These are phyloP conservation scores for Trissolcus brochymenae DNA, from an alignment of 2,888 invertebrate species.

Conservation along the genomic window DNA sequence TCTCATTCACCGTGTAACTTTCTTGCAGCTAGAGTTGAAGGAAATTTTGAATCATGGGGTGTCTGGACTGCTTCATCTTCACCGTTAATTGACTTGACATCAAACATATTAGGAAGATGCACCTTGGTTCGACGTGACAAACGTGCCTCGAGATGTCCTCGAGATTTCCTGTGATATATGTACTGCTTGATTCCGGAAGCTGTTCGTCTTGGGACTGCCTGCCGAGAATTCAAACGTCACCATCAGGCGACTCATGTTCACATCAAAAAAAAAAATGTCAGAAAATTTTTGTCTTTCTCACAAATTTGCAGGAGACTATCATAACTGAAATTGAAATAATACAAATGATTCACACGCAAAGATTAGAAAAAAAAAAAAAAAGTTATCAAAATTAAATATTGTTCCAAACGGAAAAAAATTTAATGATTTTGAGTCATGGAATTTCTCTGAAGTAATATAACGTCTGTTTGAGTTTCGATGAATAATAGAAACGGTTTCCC, in stretches of 20 bases:
- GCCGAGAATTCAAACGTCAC: conserved; percentile 46
- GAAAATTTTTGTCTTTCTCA: no score
- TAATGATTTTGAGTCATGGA: no score
- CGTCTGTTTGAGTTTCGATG: no score
- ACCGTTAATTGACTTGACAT: conserved; percentile 69
- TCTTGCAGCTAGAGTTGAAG: conserved; percentile 61
- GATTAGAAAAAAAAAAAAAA: no score
- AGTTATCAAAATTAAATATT: background rate
- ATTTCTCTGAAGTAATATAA: no score
- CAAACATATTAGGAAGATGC: conserved; percentile 37
- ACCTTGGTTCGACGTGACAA: conserved; percentile 37
- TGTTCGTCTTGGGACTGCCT: conserved; percentile 66
- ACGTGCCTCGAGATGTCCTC: conserved; percentile 45
- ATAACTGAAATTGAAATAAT: no score
- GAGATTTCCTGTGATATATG: conserved; percentile 67
- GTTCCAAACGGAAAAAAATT: no score
- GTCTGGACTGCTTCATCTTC: conserved; percentile 61
- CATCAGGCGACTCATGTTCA: conserved; percentile 37
- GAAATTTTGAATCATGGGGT: conserved; percentile 50
- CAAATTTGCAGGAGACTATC: no score
- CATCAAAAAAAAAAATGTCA: no score
- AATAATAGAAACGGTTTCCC: no score
- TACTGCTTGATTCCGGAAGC: conserved; percentile 74
- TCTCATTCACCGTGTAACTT: conserved; percentile 39
- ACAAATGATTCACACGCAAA: no score